Base-by-base conservation (phyloP, 2,888 invertebrate species). In the Pteria penguin region DNA sequence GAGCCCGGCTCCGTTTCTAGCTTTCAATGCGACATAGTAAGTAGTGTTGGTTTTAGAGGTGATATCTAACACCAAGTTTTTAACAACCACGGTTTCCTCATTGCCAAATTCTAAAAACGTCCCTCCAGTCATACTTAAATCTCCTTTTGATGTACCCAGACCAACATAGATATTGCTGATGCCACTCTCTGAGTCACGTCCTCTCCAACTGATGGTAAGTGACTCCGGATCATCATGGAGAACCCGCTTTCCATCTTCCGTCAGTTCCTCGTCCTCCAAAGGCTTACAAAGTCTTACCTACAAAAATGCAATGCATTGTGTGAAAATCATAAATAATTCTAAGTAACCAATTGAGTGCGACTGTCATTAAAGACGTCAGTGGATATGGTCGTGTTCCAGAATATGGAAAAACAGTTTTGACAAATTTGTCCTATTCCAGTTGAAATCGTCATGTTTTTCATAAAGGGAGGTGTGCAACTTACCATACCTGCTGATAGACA, bases 151-250 rank as follows among this genome's bases (percentile, higher is more conserved):
- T 55, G 75, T 79, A 8, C 85, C 84, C 27, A 84, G 72, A 8
- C 82, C 86, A 31, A 87, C 71, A 26, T 72, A 61, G 18, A 70
- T 79, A 8, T 67, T 62, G 5, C 57, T 36, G 8, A 86, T 81
- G 14, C 85, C 84, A 55, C 87, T 87, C 62, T 87, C 81, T 11
- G 79, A 71, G 60, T 87, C 87, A 18, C 73, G 36, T 0, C 74
- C 81, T 3, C 62, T 62, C 84, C 85, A 85, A 33, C 82, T 82
- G 2, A 84, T 75, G 32, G 80, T 75, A 18, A 87, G 76, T 0
- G 77, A 72, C 45, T 80, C 68, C 22, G 79, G 82, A 57, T 84
- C 84, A 55, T 78, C 78, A 62, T 86, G 85, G 33, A 84, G 54
- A 8, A 85, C 80, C 27, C 76, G 65, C 1, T 76, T 72, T 2